phyloP scores from a whole-genome alignment of 2,888 invertebrate genomes.

The Resseliella maxima region DNA sequence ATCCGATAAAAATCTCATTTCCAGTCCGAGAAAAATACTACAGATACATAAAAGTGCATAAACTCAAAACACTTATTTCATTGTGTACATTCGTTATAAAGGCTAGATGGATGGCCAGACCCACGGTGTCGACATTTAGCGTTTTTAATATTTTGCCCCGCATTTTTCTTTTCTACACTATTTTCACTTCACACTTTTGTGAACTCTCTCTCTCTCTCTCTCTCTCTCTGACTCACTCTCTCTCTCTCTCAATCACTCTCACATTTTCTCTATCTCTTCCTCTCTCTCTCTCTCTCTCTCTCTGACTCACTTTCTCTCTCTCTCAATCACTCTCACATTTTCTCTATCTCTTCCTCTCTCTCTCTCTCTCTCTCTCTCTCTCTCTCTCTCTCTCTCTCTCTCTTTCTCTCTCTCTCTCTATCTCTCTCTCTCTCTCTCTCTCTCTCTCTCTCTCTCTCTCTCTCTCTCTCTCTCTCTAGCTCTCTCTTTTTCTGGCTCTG shows the following conservation, averaged over 20 bases:
- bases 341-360: background rate
- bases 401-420: background rate
- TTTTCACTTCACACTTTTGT: background rate
- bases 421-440: background rate
- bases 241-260: background rate
- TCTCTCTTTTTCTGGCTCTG: too few species aligned
- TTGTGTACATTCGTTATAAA: slow-evolving; percentile 13
- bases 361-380: background rate
- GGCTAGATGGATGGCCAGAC: background rate
- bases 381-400: background rate
- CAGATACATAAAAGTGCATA: slow-evolving; percentile 4
- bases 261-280: background rate
- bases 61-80: slow-evolving; percentile 2
- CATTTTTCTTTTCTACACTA: background rate
- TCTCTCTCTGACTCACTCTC: background rate
- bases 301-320: background rate
- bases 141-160: background rate
- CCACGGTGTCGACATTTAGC: slow-evolving; percentile 18
- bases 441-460: background rate
- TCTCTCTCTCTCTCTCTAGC: background rate
- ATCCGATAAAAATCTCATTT: slow-evolving; percentile 47
- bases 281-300: background rate
- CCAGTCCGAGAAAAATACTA: background rate
- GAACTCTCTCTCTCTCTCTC: background rate
- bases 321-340: too few species aligned